Evolutionary conservation across 2,888 invertebrate genomes (phyloP), one percentile per base, ranked within the genome.

Genomic region (Cryptocephalus primarius): DNA sequence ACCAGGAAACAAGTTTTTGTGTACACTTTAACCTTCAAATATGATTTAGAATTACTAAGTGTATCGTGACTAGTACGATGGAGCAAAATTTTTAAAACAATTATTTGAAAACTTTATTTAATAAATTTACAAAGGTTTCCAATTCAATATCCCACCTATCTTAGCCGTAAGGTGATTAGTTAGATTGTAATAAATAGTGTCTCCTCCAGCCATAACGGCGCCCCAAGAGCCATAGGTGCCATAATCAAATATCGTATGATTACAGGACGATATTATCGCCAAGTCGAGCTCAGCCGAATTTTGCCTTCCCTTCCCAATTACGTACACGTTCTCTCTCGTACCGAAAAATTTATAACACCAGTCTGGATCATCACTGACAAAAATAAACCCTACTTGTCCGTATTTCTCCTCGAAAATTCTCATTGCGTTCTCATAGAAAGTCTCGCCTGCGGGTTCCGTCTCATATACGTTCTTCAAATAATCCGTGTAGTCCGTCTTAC

Each of bases 401-500:
- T 68, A 73, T 54, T 71, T 72, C 11, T 54, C 54, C 51, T 71
- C 66, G 56, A 67, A 75, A 50, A 71, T 66, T 33, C 58, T 57
- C 72, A 75, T 74, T 2, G 74, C 73, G 11, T 59, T 55, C 36
- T 59, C 55, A 58, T 70, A 74, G 57, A 71, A 75, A 22, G 54
- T 57, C 6, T 60, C 53, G 46, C 63, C 65, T 6, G 70, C 73
- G 10, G 72, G 66, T 39, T 63, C 60, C 8, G 67, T 67, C 38
- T 70, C 67, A 43, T 74, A 64, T 53, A 75, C 76, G 46, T 72
- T 67, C 71, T 74, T 74, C 13, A 79, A 62, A 59, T 76, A 77
- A 8, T 52, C 70, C 33, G 74, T 67, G 59, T 77, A 78, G 60
- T 78, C 78, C 1, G 77, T 77, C 46, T 78, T 66, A 42, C 78